Evolutionary conservation across 2,888 invertebrate genomes (phyloP).

Genomic region (Amphipoea lucens): DNA sequence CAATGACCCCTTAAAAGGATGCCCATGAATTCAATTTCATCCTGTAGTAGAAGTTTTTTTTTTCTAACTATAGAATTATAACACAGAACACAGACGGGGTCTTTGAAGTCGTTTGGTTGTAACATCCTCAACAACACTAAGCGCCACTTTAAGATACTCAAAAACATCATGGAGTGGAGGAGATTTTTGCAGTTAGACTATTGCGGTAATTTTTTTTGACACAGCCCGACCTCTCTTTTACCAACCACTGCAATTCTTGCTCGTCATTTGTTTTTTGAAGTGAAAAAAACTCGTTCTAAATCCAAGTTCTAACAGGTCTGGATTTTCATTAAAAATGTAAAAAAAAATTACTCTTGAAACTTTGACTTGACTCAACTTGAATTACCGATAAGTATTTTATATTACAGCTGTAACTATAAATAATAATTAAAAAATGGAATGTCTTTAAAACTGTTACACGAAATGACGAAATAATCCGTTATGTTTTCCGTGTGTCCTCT

Average conservation of each 20-base stretch:
- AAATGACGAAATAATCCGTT: constrained; percentile 7
- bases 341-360: background rate
- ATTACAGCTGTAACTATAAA: background rate
- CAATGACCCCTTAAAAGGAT: no score
- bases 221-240: no score
- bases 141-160: background rate
- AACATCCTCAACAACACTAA: background rate
- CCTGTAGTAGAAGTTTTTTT: no score
- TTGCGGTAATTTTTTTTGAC: no score
- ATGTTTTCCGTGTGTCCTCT: constrained; percentile 12
- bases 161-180: background rate
- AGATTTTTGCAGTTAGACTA: no score
- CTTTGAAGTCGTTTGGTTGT: no score
- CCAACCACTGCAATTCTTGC: no score
- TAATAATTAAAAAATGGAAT: background rate
- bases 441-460: background rate
- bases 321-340: background rate
- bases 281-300: background rate
- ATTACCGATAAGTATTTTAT: background rate
- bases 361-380: background rate
- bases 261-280: background rate
- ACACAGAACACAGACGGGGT: background rate
- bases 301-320: background rate
- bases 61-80: background rate
- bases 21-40: no score